These are phyloP conservation scores for Branchinecta lynchi DNA, from an alignment of 1,140 invertebrate species.

Conservation along the genomic window DNA sequence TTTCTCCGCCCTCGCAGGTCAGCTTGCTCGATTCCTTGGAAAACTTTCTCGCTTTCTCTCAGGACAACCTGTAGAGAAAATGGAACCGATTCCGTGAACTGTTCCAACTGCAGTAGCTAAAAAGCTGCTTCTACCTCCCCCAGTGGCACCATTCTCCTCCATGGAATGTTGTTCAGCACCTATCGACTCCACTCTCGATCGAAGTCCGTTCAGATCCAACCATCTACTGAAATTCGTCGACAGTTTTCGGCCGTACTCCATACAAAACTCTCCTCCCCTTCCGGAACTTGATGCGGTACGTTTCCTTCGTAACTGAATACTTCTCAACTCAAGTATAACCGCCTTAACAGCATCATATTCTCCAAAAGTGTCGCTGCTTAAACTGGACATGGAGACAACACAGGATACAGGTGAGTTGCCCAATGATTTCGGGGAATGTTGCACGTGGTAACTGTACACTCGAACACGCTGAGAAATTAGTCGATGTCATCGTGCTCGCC, in stretches of 20 bases:
- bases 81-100: too few relatives aligned
- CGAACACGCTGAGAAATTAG: background rate
- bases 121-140: slow-evolving; percentile 2
- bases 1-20: background rate
- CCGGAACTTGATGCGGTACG: background rate
- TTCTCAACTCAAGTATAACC: slow-evolving; percentile 3
- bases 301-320: slow-evolving; percentile 1
- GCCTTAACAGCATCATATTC: slow-evolving; percentile 1
- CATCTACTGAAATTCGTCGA: background rate
- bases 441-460: background rate
- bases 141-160: background rate
- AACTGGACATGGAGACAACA: background rate
- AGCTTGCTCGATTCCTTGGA: background rate
- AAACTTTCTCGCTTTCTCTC: too few relatives aligned
- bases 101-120: too few relatives aligned
- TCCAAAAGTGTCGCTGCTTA: too few relatives aligned
- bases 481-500: background rate
- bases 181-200: background rate
- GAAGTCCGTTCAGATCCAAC: background rate
- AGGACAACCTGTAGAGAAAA: too few relatives aligned
- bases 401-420: background rate
- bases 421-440: background rate
- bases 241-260: background rate
- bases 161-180: background rate
- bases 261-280: too few relatives aligned